Conservation (phyloP, 2,113 vertebrate species). For the Perccottus glenii region DNA sequence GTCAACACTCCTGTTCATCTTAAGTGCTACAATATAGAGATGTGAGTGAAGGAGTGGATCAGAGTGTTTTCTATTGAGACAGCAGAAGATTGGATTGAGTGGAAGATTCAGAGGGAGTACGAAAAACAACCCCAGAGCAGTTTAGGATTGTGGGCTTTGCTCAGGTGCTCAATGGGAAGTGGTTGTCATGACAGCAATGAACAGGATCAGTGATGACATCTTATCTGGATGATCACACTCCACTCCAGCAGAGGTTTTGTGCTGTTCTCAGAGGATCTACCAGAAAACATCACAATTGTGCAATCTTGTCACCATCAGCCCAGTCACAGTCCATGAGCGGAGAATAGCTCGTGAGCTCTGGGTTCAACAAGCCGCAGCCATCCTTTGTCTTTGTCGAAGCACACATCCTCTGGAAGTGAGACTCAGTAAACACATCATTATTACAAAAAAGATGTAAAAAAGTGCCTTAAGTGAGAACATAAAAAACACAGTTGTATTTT, state of each 20-base stretch:
- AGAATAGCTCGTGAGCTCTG: not conserved
- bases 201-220: conserved; percentile 7
- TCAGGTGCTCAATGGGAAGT: conserved; percentile 13
- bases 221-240: conserved; percentile 17
- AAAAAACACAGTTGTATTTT: too few species aligned
- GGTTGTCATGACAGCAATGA: conserved; percentile 16
- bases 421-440: not conserved
- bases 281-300: not conserved
- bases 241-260: conserved; percentile 5
- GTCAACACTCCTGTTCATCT: conserved; percentile 1
- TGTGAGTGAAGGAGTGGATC: conserved; percentile 3
- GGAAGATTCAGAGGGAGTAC: conserved; percentile 22
- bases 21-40: not conserved
- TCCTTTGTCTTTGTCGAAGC: too few species aligned
- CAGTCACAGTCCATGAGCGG: conserved; percentile 1
- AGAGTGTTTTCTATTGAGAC: not conserved
- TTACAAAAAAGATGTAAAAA: too few species aligned
- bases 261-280: not conserved
- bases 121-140: conserved; percentile 18
- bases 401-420: too few species aligned
- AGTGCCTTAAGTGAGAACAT: too few species aligned
- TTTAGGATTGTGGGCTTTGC: conserved; percentile 14
- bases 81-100: conserved; percentile 21
- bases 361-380: too few species aligned
- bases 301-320: not conserved